A percentile compares a stretch with the other conserved stretches of the same genome.
These are phyloP conservation scores for Siniperca chuatsi DNA, from an alignment of 2,113 vertebrate species.

Conservation along the genomic window DNA sequence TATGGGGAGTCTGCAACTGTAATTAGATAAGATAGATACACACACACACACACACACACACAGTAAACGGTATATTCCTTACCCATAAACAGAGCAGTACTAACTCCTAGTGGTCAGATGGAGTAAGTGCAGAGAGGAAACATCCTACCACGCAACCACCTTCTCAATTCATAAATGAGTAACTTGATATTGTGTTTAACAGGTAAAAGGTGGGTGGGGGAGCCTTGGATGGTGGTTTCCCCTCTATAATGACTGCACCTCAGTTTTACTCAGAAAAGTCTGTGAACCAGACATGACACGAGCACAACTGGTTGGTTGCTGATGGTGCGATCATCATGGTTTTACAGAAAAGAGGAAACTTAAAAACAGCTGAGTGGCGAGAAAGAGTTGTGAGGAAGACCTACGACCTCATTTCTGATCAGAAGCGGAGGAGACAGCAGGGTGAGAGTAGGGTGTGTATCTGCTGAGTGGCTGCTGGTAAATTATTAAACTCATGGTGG, in stretches of 20 bases:
- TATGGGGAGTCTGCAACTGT: no score
- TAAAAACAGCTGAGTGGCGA: constrained; percentile 18
- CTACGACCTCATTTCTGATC: neutral
- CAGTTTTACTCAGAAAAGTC: neutral
- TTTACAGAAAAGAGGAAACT: constrained; percentile 20
- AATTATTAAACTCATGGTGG: constrained; percentile 51
- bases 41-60: no score
- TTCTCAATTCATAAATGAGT: neutral
- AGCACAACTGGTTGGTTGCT: neutral
- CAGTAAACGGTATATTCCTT: neutral
- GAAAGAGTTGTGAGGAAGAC: neutral
- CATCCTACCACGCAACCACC: no score
- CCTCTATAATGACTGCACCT: neutral
- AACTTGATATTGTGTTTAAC: neutral
- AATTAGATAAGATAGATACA: no score
- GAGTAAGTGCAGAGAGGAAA: constrained; percentile 18
- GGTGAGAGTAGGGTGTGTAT: neutral
- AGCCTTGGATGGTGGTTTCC: neutral
- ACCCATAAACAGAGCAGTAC: constrained; percentile 11
- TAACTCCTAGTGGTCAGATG: constrained; percentile 41
- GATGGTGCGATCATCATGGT: neutral
- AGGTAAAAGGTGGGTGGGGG: neutral
- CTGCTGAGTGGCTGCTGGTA: constrained; percentile 42
- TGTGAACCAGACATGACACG: neutral
- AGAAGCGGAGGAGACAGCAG: neutral